Evolutionary conservation across 2,888 invertebrate genomes (phyloP), one percentile per base, ranked within the genome.

Genomic region (Halocaridina rubra): DNA sequence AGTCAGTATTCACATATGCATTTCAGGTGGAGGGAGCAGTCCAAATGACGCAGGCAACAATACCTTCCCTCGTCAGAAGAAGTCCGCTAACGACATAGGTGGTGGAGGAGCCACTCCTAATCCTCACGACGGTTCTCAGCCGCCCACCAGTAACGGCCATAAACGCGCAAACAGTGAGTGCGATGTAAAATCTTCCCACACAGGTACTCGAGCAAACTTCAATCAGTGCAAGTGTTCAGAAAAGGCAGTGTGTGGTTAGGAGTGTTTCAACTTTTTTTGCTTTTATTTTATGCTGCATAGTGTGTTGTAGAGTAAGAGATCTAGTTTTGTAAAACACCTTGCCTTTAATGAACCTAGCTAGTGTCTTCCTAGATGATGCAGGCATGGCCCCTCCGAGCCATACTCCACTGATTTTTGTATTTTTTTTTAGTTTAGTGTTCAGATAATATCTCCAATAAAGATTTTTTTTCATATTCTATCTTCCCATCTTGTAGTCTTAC

Each of bases 61-160:
- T 81, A 89, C 89, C 8, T 89, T 88, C 78, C 89, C 89, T 19
- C 85, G 89, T 30, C 80, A 86, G 69, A 89, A 88, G 86, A 87
- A 88, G 76, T 74, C 80, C 10, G 74, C 74, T 16, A 16, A n/a
- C 1, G 80, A 81, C 27, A 61, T 24, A 8, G 46, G 78, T 46
- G 59, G 75, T 32, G 76, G 29, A 46, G 74, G 22, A n/a, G 19
- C 71, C 59, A 71, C 82, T 22, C n/a, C n/a, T n/a, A 71, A 61
- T 57, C 22, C 78, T 33, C 24, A 32, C 16, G 77, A 77, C 8
- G 53, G 78, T 30, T 46, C 77, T 19, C 78, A 71, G 32, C 82
- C 46, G 16, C 69, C 69, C 16, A 61, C 71, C 10, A 46, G 71
- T 57, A 57, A 59, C 27, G 78, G 82, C n/a, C 82, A 78, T 59